Evolutionary conservation across 2,113 vertebrate genomes (phyloP).

Genomic region (Cynocephalus volans): DNA sequence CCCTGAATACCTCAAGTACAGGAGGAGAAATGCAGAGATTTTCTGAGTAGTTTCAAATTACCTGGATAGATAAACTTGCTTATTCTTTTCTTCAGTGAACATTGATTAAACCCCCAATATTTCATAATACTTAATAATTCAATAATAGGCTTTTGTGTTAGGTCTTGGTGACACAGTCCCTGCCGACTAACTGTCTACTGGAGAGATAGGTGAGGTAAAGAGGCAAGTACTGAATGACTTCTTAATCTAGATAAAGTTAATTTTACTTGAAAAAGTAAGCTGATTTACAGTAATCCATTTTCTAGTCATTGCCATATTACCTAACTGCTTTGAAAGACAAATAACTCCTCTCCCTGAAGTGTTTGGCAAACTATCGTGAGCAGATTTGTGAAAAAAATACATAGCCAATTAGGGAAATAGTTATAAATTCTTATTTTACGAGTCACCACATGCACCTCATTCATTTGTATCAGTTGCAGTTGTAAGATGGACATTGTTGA

Average conservation of each 20-base stretch:
- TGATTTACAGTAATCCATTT: neutral
- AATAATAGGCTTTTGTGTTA: neutral
- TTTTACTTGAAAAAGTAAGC: constrained; percentile 21
- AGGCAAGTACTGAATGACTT: neutral
- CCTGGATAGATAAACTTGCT: neutral
- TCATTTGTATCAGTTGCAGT: too few species aligned
- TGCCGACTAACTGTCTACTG: neutral
- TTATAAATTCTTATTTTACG: too few species aligned
- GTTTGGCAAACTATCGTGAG: neutral
- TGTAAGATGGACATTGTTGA: too few species aligned
- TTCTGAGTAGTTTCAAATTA: neutral
- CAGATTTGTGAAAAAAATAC: neutral
- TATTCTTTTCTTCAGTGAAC: neutral
- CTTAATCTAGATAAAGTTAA: neutral
- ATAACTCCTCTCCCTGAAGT: neutral
- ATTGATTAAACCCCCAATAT: neutral
- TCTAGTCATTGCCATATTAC: neutral
- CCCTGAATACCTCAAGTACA: neutral
- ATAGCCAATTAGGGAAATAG: too few species aligned
- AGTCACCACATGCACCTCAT: too few species aligned
- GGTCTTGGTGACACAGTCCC: neutral
- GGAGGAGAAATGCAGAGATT: neutral
- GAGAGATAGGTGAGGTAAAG: neutral
- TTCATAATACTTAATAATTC: neutral
- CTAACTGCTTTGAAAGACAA: constrained; percentile 7